phyloP scores from a whole-genome alignment of 2,797 vertebrate species.

The Sebastes alutus region DNA sequence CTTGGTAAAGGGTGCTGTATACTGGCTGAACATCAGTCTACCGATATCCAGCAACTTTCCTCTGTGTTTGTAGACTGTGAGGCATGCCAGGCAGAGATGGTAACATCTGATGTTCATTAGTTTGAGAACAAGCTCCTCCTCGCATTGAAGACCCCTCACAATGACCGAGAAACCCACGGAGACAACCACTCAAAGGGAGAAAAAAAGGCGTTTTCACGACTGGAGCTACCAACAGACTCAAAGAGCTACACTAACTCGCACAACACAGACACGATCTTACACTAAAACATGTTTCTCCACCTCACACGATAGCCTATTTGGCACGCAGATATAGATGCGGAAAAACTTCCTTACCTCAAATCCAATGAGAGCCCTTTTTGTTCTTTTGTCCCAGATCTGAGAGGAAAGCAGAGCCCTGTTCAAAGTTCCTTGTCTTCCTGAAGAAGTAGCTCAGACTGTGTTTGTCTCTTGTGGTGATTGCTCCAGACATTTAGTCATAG shows the following conservation, averaged over 20 bases:
- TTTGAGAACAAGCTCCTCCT: constrained; percentile 54
- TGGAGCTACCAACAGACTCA: background rate
- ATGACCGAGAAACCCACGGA: background rate
- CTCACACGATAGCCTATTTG: background rate
- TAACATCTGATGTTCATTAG: constrained; percentile 81
- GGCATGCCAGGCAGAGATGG: constrained; percentile 28
- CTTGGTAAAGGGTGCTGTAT: background rate
- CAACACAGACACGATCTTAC: background rate
- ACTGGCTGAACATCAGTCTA: background rate
- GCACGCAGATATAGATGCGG: background rate
- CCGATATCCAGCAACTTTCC: background rate
- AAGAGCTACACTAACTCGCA: background rate
- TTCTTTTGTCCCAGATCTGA: background rate
- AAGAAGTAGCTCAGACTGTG: background rate
- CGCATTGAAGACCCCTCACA: background rate
- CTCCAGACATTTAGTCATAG: constrained; percentile 67
- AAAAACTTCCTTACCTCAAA: constrained; percentile 44
- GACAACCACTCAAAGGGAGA: background rate
- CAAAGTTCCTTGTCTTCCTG: constrained; percentile 24
- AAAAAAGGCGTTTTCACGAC: background rate
- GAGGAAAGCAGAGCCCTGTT: background rate
- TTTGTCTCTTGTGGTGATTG: constrained; percentile 5
- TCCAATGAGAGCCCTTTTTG: background rate
- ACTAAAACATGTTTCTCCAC: background rate
- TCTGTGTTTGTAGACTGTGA: constrained; percentile 1